phyloP scores from a whole-genome alignment of 2,888 invertebrate species.

The Bhutanitis thaidina region DNA sequence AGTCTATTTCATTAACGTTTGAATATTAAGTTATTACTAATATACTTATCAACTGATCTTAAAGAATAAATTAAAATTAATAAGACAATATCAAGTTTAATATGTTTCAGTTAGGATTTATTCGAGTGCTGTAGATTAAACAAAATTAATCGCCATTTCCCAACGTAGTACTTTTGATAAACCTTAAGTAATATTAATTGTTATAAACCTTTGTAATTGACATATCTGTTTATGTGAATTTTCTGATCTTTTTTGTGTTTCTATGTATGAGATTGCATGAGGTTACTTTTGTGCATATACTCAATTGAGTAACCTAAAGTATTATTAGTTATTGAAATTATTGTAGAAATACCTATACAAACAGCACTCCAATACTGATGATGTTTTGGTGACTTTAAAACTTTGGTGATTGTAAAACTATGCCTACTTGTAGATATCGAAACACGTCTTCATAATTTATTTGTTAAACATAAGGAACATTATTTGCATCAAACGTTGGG shows the following conservation, averaged over 20 bases:
- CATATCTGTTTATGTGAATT: conserved; percentile 14
- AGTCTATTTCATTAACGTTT: no score
- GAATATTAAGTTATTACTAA: no score
- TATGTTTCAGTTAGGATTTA: no score
- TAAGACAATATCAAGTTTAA: no score
- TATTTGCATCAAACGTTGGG: conserved; percentile 25
- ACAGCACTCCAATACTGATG: no score
- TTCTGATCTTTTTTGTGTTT: neutral
- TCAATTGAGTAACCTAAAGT: conserved; percentile 34
- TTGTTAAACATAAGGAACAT: conserved; percentile 17
- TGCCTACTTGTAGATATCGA: no score
- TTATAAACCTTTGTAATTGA: conserved; percentile 4
- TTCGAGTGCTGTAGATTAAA: neutral
- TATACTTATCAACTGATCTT: no score
- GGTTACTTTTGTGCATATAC: neutral
- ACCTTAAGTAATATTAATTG: neutral
- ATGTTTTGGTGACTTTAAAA: no score
- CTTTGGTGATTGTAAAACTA: no score
- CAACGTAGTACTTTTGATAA: conserved; percentile 8
- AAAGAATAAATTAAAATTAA: no score
- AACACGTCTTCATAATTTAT: neutral
- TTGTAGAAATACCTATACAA: neutral
- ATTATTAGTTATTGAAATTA: conserved; percentile 54
- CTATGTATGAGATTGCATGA: neutral
- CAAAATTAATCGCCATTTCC: neutral